These are phyloP conservation scores for Pheosia tremula DNA, from an alignment of 2,888 invertebrate genomes.

Conservation along the genomic window DNA sequence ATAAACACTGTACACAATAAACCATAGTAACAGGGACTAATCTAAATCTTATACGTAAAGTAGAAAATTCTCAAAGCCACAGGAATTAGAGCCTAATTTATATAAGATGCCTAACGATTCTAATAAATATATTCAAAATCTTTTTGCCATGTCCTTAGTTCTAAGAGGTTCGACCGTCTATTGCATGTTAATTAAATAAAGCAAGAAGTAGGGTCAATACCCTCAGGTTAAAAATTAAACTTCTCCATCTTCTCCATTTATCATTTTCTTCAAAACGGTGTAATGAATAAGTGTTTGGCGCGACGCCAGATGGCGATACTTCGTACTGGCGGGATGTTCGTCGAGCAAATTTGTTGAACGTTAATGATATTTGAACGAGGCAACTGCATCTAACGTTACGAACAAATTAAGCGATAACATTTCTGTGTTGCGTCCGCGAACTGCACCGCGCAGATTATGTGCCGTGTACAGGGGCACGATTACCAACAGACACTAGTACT, in stretches of 20 bases:
- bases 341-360: slow-evolving; percentile 30
- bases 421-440: slow-evolving; percentile 19
- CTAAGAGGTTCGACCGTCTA: no score
- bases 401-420: slow-evolving; percentile 35
- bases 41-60: neutral
- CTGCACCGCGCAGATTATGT: slow-evolving; percentile 21
- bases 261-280: slow-evolving; percentile 30
- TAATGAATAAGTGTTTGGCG: slow-evolving; percentile 38
- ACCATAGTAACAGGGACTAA: slow-evolving; percentile 32
- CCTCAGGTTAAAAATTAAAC: neutral
- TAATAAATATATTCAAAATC: neutral
- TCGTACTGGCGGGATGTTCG: slow-evolving; percentile 24
- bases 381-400: slow-evolving; percentile 35
- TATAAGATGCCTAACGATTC: neutral
- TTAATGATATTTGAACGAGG: slow-evolving; percentile 40
- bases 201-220: neutral
- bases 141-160: no score
- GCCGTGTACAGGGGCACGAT: slow-evolving; percentile 12
- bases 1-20: slow-evolving; percentile 37
- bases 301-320: slow-evolving; percentile 31
- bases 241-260: slow-evolving; percentile 4
- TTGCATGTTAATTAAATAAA: no score
- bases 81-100: neutral
- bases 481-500: slow-evolving; percentile 7
- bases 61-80: neutral